These are phyloP conservation scores for Caenorhabditis sp. DNA, from an alignment of 2,888 invertebrate genomes.

Conservation along the genomic window DNA sequence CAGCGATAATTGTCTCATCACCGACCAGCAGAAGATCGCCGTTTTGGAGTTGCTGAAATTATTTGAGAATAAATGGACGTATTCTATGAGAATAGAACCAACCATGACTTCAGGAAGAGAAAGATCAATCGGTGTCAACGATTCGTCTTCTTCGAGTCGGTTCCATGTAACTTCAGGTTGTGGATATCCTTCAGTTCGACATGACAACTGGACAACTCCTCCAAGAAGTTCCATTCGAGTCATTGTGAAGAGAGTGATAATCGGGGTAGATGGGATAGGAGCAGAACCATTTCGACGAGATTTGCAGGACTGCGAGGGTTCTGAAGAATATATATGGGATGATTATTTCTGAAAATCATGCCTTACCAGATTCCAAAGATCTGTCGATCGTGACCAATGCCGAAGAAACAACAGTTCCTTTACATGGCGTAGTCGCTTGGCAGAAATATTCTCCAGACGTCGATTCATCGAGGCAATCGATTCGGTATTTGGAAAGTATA, in stretches of 20 bases:
- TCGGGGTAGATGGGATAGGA: constrained; percentile 9
- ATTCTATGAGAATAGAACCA: not conserved
- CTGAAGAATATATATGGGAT: not conserved
- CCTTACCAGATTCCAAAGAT: not conserved
- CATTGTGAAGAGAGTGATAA: constrained; percentile 27
- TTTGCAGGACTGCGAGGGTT: constrained; percentile 10
- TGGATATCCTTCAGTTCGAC: constrained; percentile 35
- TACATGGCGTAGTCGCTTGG: constrained; percentile 43
- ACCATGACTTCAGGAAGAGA: constrained; percentile 36
- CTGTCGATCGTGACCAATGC: constrained; percentile 22
- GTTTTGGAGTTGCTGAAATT: constrained; percentile 35
- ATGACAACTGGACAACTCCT: constrained; percentile 40
- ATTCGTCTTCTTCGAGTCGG: constrained; percentile 44
- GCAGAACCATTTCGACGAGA: not conserved
- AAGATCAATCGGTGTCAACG: constrained; percentile 22
- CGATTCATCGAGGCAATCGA: constrained; percentile 40
- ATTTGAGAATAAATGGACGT: not conserved
- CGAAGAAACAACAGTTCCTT: constrained; percentile 32
- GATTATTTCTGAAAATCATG: not conserved
- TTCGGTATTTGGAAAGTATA: constrained; percentile 32
- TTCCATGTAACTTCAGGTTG: constrained; percentile 36
- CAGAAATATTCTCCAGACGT: constrained; percentile 47
- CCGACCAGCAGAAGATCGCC: constrained; percentile 44
- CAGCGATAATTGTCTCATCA: constrained; percentile 34
- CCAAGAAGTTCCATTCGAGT: constrained; percentile 43